Evolutionary conservation across 2,113 vertebrate genomes (phyloP), one percentile per base, ranked within the genome.

Genomic region (Gymnarchus niloticus): DNA sequence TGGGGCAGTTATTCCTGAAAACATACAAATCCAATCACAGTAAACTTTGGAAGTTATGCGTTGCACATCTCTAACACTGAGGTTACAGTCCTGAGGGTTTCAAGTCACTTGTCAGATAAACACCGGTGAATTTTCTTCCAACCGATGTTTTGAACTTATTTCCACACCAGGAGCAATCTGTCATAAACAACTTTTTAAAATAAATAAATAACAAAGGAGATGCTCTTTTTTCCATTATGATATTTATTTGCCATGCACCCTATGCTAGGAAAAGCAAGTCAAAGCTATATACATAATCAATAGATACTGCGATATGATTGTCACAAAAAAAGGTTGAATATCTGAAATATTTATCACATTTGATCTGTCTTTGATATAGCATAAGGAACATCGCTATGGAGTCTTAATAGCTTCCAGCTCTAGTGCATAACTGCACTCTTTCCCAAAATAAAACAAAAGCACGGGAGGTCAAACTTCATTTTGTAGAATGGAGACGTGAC

Each of bases 321-420:
- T 89, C 87, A 81, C 84, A 82, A 73, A 88, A 73, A 84, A 85
- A 83, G 88, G 77, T 80, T 87, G 77, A 83, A 21, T 52, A 49
- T 85, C 87, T 54, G 88, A 87, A 92, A 92, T 91, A 93, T 93
- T 92, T 89, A 93, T 89, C 88, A 88, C 44, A 88, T 90, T 87
- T 91, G 78, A 78, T 56, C 81, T 86, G 56, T 87, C 88, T 87
- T 83, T 89, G 85, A 91, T 88, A 86, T 86, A 89, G 83, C 65
- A 80, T 69, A 77, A 83, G 61, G 41, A 76, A 33, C 76, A 86
- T 83, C 81, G 84, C 84, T 86, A 69, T 80, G 85, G 84, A 88
- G 89, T 89, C 86, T 44, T 91, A 89, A 91, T 91, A 89, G 90
- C 88, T 86, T 87, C 56, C 1, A 88, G 88, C 77, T 84, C 83